Percentiles rank a stretch among this genome's conserved stretches.
These are phyloP conservation scores for Ceyx melanurus DNA, from an alignment of 2,113 vertebrate genomes.

Conservation along the genomic window DNA sequence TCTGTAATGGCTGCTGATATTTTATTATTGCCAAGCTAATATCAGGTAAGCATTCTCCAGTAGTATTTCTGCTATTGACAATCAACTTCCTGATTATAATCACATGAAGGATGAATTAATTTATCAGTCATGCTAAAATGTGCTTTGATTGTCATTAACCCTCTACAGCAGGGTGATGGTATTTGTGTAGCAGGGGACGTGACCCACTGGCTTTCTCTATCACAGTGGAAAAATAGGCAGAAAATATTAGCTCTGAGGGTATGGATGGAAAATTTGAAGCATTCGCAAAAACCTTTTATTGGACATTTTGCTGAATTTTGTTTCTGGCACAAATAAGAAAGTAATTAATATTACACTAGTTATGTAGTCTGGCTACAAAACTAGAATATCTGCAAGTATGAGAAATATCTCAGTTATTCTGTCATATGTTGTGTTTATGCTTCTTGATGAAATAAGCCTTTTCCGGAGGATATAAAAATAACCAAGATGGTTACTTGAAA, in stretches of 20 bases:
- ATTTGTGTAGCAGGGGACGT: neutral
- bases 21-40: neutral
- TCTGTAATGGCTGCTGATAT: neutral
- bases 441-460: neutral
- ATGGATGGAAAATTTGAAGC: slow-evolving; percentile 4
- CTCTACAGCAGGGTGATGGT: neutral
- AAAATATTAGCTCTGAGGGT: neutral
- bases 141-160: neutral
- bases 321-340: slow-evolving; percentile 2
- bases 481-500: neutral
- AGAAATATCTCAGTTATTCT: neutral
- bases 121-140: neutral
- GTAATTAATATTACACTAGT: neutral
- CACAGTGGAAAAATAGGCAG: neutral
- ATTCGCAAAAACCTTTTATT: neutral
- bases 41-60: neutral
- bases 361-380: slow-evolving; percentile 8
- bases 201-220: neutral
- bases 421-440: neutral
- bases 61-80: neutral
- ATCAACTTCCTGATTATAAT: neutral
- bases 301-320: slow-evolving; percentile 13
- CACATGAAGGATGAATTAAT: neutral
- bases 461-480: slow-evolving; percentile 10
- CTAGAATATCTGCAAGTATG: slow-evolving; percentile 1